phyloP scores from a whole-genome alignment of 2,113 vertebrate genomes.

The Crocuta crocuta region DNA sequence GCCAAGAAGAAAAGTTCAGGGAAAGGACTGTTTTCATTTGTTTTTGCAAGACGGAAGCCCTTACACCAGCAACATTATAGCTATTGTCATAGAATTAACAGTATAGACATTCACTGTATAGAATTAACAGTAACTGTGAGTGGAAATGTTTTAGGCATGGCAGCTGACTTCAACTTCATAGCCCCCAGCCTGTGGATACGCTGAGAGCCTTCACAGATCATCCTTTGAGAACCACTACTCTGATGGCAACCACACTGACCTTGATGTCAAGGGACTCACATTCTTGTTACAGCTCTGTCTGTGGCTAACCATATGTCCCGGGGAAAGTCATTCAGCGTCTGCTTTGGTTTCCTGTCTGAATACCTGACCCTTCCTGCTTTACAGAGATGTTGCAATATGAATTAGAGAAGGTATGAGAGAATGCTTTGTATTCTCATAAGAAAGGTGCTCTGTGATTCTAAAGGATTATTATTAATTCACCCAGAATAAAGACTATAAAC shows the following conservation, averaged over 20 bases:
- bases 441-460: constrained; percentile 62
- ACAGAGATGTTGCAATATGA: constrained; percentile 51
- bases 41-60: background rate
- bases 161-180: background rate
- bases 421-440: constrained; percentile 69
- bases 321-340: constrained; percentile 69
- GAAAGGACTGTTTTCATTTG: background rate
- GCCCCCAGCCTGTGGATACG: background rate
- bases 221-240: constrained; percentile 47
- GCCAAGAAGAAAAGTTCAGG: constrained; percentile 3
- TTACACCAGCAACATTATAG: background rate
- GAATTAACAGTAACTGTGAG: background rate
- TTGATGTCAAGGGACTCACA: constrained; percentile 55
- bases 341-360: constrained; percentile 79
- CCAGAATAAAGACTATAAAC: constrained; percentile 56
- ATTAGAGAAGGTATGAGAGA: constrained; percentile 63
- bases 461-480: constrained; percentile 61
- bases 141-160: background rate
- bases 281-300: constrained; percentile 72
- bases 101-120: background rate
- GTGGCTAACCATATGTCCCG: constrained; percentile 60
- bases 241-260: constrained; percentile 57
- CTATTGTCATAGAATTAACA: background rate
- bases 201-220: constrained; percentile 49
- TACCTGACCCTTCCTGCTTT: constrained; percentile 70